Evolutionary conservation across 2,797 vertebrate species (phyloP).

Genomic region (Lepilemur septentrionalis): DNA sequence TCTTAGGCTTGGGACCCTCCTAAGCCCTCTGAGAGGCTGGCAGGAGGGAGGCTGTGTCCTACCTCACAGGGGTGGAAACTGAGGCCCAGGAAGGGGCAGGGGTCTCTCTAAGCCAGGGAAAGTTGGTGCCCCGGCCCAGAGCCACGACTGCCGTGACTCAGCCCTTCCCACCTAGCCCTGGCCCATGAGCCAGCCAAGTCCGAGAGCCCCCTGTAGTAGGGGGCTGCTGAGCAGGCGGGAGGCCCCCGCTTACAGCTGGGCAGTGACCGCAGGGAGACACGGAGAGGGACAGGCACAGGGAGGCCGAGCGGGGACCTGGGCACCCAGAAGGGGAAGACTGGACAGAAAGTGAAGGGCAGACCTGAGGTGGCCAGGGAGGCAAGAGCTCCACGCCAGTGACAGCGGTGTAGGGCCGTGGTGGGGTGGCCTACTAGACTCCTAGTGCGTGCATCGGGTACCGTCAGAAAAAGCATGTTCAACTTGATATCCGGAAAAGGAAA

Average conservation of each 20-base stretch:
- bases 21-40: neutral
- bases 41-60: neutral
- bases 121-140: neutral
- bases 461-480: neutral
- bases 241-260: neutral
- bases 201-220: neutral
- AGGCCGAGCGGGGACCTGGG: neutral
- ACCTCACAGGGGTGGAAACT: neutral
- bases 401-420: accelerated
- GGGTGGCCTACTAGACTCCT: neutral
- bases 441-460: accelerated
- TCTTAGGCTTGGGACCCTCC: neutral
- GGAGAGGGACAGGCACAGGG: neutral
- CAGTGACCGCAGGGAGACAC: neutral
- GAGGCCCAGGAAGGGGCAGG: neutral
- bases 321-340: neutral
- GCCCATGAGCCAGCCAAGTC: neutral
- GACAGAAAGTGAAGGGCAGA: neutral
- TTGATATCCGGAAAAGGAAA: neutral
- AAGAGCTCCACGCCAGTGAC: neutral
- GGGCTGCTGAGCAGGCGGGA: neutral
- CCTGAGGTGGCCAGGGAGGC: neutral
- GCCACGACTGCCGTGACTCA: neutral
- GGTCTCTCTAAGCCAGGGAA: neutral
- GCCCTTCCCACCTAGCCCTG: neutral